A percentile compares a stretch with the other conserved stretches of the same genome.
Evolutionary conservation across 2,797 vertebrate species (phyloP).

Genomic region (Oryzias sinensis): DNA sequence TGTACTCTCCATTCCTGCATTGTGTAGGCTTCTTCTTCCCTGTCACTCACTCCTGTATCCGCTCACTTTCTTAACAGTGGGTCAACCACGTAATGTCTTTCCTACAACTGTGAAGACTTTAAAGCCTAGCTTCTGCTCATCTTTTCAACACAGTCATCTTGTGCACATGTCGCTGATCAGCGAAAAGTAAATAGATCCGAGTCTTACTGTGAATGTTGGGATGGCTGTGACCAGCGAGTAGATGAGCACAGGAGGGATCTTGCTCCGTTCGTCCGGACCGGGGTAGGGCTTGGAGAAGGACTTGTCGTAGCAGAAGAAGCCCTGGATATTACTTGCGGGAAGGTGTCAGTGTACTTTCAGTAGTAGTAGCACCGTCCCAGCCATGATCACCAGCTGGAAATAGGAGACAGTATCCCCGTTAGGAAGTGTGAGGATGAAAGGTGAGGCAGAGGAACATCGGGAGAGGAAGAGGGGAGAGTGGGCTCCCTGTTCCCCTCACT

Average conservation of each 20-base stretch:
- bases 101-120: conserved; percentile 28
- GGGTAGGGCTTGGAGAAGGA: conserved; percentile 87
- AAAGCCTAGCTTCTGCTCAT: conserved; percentile 8
- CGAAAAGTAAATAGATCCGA: conserved; percentile 10
- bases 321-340: conserved; percentile 88
- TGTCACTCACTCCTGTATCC: conserved; percentile 36
- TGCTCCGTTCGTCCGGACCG: conserved; percentile 84
- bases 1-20: not conserved
- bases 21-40: conserved; percentile 8
- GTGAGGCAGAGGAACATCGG: conserved; percentile 34
- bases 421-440: conserved; percentile 37
- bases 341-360: conserved; percentile 91
- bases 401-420: conserved; percentile 76
- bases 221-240: conserved; percentile 87
- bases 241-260: conserved; percentile 84
- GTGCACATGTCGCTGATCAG: not conserved
- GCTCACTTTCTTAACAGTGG: conserved; percentile 28
- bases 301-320: conserved; percentile 92
- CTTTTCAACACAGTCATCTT: not conserved
- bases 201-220: conserved; percentile 85
- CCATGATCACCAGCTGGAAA: conserved; percentile 89
- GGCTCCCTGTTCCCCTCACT: conserved; percentile 52
- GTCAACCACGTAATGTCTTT: conserved; percentile 14
- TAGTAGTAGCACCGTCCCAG: conserved; percentile 88
- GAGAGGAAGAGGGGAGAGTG: conserved; percentile 47